Base-by-base conservation (phyloP, 2,113 vertebrate genomes). In the Siniperca chuatsi region DNA sequence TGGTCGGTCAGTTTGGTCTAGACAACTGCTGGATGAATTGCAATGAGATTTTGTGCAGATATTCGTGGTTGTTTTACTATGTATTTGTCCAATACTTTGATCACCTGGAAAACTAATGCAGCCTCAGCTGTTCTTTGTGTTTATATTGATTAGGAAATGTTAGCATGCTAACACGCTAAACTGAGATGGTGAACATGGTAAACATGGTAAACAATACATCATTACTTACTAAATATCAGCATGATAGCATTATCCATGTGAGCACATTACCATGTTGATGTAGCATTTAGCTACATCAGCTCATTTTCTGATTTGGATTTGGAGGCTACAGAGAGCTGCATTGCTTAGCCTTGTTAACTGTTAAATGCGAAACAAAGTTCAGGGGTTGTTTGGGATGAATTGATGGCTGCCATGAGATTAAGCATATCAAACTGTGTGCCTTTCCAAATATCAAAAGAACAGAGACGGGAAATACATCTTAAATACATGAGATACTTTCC, bases 401-500 rank as follows among this genome's bases (percentile, higher is more conserved):
- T 73, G 16, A 54, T n/a, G 35, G 2, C 72, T 73, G 4, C 65
- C 7, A 20, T 23, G n/a, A 73, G 40, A 42, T 74, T 57, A 42
- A 76, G 50, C 54, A 46, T 12, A 64, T 82, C n/a, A 68, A 55
- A 57, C 18, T 58, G 52, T 44, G 55, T 52, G 44, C 40, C 29
- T 65, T 68, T 80, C 61, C 37, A 54, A 35, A 37, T 58, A 75
- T 61, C 42, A 72, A 71, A 79, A 60, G 60, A 66, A 33, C 33
- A 69, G 44, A 71, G 48, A 44, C 3, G 10, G 67, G 48, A 70
- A 81, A 54, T 23, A 46, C 35, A 75, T 54, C 46, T 16, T 75
- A 57, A 79, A 64, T 58, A 83, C 44, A 37, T 75, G 57, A 61
- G 33, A 54, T 52, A 23, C n/a, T 82, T 68, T 78, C 46, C 52